These are phyloP conservation scores for Amblyjoppa proteus DNA, from an alignment of 2,888 invertebrate species.

Conservation along the genomic window DNA sequence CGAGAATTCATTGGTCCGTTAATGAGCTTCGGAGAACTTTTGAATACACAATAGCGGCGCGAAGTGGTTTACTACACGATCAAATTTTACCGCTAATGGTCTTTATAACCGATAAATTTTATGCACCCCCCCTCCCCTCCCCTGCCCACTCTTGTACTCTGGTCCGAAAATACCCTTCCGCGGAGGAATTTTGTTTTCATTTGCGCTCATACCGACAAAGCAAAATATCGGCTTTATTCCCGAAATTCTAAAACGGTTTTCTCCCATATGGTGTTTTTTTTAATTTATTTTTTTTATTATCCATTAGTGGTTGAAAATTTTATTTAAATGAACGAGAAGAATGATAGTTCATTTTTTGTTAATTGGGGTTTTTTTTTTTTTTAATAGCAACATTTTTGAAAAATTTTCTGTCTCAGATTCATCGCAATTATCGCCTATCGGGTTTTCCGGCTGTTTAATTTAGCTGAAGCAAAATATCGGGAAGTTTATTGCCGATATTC, in stretches of 20 bases:
- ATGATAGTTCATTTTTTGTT: too few relatives aligned
- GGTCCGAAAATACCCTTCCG: slow-evolving; percentile 15
- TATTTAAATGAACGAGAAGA: too few relatives aligned
- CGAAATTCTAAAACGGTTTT: too few relatives aligned
- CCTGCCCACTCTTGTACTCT: neutral
- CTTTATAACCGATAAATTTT: neutral
- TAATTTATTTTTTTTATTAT: too few relatives aligned
- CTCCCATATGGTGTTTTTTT: too few relatives aligned
- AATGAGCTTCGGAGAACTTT: neutral
- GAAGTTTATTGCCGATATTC: too few relatives aligned
- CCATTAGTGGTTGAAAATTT: too few relatives aligned
- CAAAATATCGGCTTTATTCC: neutral
- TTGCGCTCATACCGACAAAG: neutral
- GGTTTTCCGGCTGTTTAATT: neutral
- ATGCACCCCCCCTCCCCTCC: neutral
- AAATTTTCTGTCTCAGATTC: neutral
- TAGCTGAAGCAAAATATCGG: neutral
- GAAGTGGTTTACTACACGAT: neutral
- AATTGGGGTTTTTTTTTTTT: too few relatives aligned
- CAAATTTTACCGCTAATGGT: slow-evolving; percentile 25
- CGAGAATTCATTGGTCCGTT: neutral
- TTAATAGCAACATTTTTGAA: too few relatives aligned
- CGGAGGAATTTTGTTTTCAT: slow-evolving; percentile 9
- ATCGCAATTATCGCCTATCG: neutral
- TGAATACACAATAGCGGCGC: neutral